These are phyloP conservation scores for Acrobasis consociella DNA, from an alignment of 2,888 invertebrate species.

Conservation along the genomic window DNA sequence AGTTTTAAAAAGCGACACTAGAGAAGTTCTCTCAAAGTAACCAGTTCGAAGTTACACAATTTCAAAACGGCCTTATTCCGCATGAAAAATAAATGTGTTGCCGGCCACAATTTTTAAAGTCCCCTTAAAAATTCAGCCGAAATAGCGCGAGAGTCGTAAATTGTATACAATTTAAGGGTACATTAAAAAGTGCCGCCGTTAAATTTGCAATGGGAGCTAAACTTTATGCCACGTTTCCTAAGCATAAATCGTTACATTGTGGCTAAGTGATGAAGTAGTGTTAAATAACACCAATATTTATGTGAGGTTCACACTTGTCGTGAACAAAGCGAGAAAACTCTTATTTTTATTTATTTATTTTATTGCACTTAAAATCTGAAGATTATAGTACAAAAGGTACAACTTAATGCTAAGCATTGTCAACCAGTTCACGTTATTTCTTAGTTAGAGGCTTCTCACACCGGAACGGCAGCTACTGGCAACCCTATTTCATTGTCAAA, in stretches of 20 bases:
- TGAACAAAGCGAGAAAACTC: too few relatives aligned
- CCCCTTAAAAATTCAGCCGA: constrained; percentile 17
- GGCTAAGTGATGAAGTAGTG: constrained; percentile 18
- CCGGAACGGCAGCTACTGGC: too few relatives aligned
- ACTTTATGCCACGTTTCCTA: constrained; percentile 20
- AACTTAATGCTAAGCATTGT: too few relatives aligned
- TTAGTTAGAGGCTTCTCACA: too few relatives aligned
- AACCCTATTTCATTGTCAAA: too few relatives aligned
- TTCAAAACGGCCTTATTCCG: constrained; percentile 11
- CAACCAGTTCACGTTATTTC: too few relatives aligned
- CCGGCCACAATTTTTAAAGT: constrained; percentile 16
- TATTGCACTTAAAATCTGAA: too few relatives aligned
- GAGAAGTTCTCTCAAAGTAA: not conserved
- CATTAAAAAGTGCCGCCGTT: constrained; percentile 18
- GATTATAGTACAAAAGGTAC: too few relatives aligned
- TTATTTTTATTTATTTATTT: too few relatives aligned
- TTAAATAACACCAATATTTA: constrained; percentile 15
- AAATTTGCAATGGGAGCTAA: constrained; percentile 18
- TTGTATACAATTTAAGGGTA: constrained; percentile 20
- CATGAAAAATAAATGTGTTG: constrained; percentile 19
- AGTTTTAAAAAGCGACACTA: not conserved
- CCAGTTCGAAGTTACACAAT: not conserved
- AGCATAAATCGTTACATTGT: constrained; percentile 17
- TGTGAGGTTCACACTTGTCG: not conserved
- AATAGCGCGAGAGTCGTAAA: constrained; percentile 17